These are phyloP conservation scores for Anas bahamensis DNA, from an alignment of 2,797 vertebrate species.

Conservation along the genomic window DNA sequence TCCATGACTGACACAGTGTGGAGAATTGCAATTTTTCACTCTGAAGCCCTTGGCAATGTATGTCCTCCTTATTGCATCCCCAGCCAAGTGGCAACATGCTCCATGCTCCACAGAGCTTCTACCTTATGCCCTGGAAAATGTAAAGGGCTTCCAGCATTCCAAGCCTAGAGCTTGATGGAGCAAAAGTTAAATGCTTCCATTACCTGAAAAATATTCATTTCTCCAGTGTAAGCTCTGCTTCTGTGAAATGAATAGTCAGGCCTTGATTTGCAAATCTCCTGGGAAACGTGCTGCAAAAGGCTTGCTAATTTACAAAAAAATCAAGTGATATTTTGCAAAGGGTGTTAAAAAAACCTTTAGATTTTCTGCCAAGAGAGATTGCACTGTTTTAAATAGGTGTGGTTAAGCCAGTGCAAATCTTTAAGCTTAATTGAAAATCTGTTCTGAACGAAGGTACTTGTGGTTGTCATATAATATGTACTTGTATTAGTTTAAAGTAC, in stretches of 20 bases:
- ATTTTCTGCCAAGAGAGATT: slow-evolving; percentile 9
- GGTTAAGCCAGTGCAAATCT: background rate
- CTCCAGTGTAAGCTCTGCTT: slow-evolving; percentile 25
- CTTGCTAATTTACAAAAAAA: slow-evolving; percentile 53
- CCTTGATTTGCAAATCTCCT: slow-evolving; percentile 57
- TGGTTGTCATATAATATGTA: background rate
- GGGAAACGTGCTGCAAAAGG: slow-evolving; percentile 43
- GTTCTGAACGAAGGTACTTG: slow-evolving; percentile 2
- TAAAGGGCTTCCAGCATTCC: slow-evolving; percentile 40
- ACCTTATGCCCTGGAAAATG: slow-evolving; percentile 10
- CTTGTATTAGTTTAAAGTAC: background rate
- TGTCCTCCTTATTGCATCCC: slow-evolving; percentile 16
- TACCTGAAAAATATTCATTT: slow-evolving; percentile 58
- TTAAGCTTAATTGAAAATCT: slow-evolving; percentile 10
- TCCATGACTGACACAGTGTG: slow-evolving; percentile 43
- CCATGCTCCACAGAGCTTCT: background rate
- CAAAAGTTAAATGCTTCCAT: slow-evolving; percentile 61
- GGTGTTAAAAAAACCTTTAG: background rate
- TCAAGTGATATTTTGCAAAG: slow-evolving; percentile 39
- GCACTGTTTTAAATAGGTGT: background rate
- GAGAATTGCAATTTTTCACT: slow-evolving; percentile 60
- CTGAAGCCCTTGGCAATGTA: slow-evolving; percentile 36
- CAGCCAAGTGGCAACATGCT: background rate
- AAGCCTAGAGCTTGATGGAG: slow-evolving; percentile 36
- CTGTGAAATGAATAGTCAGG: slow-evolving; percentile 33